Percentiles rank a stretch among this genome's conserved stretches.
phyloP scores from a whole-genome alignment of 2,888 invertebrate genomes.

The Geophilus truncorum region DNA sequence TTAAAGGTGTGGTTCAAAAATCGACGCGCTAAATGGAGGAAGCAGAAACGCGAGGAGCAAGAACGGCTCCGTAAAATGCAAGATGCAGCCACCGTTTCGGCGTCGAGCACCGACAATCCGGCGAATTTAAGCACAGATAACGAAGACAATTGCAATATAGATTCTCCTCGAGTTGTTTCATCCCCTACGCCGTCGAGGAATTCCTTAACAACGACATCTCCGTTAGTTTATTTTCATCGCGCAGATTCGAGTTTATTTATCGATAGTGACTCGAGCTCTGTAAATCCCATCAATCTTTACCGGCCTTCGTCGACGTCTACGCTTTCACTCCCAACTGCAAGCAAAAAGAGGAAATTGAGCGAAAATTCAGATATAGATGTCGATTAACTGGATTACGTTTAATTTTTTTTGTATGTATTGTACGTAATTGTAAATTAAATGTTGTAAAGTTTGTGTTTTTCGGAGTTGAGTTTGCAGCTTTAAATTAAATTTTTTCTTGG shows the following conservation, averaged over 20 bases:
- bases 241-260: background rate
- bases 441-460: too few relatives aligned
- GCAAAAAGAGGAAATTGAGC: background rate
- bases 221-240: background rate
- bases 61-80: conserved; percentile 57
- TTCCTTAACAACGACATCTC: background rate
- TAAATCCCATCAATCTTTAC: background rate
- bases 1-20: conserved; percentile 95
- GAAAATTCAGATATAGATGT: conserved; percentile 23
- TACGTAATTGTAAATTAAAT: background rate
- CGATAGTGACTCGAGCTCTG: background rate
- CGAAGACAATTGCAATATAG: background rate
- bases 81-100: conserved; percentile 9
- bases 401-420: background rate
- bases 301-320: background rate
- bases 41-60: conserved; percentile 73
- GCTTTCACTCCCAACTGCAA: background rate
- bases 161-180: background rate
- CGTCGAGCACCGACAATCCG: background rate
- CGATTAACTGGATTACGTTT: background rate
- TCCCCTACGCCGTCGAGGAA: background rate
- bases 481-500: too few relatives aligned
- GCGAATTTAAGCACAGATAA: background rate
- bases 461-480: too few relatives aligned
- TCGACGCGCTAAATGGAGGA: conserved; percentile 91